Evolutionary conservation across 1,140 invertebrate species (phyloP), one percentile per base, ranked within the genome.

Genomic region (Hycleus phaleratus): DNA sequence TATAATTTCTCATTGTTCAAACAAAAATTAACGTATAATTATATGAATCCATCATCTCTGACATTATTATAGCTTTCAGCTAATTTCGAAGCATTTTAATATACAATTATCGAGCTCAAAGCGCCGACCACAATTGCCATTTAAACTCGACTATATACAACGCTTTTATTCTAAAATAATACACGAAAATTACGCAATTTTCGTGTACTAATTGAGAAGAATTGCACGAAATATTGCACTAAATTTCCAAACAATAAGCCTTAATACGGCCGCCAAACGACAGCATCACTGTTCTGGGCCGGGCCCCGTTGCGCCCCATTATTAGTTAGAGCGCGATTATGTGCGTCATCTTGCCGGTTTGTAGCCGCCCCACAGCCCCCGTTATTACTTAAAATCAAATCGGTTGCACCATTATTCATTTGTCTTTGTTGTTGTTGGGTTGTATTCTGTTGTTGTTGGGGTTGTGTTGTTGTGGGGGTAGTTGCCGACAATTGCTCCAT

Each of bases 401-500:
- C 77, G 2, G 76, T 78, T 5, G 49, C 64, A 4, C 6, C 9
- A 25, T 75, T 75, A 49, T 73, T 73, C 68, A 74, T 70, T 68
- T 82, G 79, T 60, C 75, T 32, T 32, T 32, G 32, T 32, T 18
- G 32, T 32, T 32, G 75, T 42, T 42, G 40, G 10, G 4, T 42
- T 42, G 5, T 11, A 10, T 42, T 42, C 10, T 42, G 40, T 42
- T 42, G 40, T 42, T 42, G 40, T 42, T 5, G 40, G 4, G 9
- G 40, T 42, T 42, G 40, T 42, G 40, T 42, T 42, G 40, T 6
- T 42, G 40, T 42, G 4, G 40, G 78, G 6, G 78, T 80, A 25
- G 77, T 79, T 43, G 82, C 83, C n/a, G 82, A 83, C 48, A 85
- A 80, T 68, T 85, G 83, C 73, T 85, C 83, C 83, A 85, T 85